Conservation (phyloP, 2,797 vertebrate genomes). For the Lerista edwardsae region DNA sequence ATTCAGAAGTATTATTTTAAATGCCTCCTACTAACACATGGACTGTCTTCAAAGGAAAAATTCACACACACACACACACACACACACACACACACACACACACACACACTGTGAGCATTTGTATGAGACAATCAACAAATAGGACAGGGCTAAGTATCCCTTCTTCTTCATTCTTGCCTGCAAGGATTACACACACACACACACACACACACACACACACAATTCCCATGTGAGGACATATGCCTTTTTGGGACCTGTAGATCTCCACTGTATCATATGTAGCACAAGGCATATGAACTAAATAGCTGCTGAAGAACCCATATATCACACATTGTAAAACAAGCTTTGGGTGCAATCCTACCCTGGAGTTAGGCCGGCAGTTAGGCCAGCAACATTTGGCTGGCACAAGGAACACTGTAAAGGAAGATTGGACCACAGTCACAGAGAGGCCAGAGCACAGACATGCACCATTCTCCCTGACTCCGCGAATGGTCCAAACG, state of each 20-base stretch:
- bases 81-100: no score
- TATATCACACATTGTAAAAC: not conserved
- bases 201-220: no score
- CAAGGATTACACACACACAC: not conserved
- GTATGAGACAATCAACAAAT: accelerated
- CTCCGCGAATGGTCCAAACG: no score
- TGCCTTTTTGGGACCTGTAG: not conserved
- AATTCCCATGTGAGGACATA: not conserved
- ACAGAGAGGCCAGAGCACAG: no score
- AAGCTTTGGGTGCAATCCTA: no score
- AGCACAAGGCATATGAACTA: not conserved
- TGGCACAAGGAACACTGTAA: no score
- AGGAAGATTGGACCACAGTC: no score
- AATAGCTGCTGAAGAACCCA: not conserved
- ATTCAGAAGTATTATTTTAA: conserved; percentile 13
- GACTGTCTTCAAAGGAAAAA: not conserved
- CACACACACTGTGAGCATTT: not conserved
- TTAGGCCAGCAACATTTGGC: no score
- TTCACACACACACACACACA: no score
- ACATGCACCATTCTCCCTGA: no score
- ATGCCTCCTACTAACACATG: conserved; percentile 26
- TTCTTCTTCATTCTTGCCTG: not conserved
- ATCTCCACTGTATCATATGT: no score
- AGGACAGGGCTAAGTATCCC: not conserved
- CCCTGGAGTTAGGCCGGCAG: no score